phyloP scores from a whole-genome alignment of 2,113 vertebrate genomes.

The Capreolus pygargus region DNA sequence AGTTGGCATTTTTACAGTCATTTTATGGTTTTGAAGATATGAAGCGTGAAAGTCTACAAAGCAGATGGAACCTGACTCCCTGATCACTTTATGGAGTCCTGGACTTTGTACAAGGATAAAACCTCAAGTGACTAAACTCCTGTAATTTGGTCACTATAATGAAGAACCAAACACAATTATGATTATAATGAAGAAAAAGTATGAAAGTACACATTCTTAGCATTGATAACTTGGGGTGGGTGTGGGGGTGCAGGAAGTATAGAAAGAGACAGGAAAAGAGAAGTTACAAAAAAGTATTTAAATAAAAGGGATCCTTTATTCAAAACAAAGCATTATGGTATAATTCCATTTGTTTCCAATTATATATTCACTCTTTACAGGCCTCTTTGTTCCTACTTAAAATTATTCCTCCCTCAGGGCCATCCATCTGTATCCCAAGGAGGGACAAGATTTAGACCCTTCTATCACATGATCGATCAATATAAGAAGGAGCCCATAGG shows the following conservation, averaged over 20 bases:
- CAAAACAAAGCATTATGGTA: neutral
- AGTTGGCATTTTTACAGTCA: neutral
- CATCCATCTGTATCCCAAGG: neutral
- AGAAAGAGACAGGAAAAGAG: neutral
- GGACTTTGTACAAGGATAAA: neutral
- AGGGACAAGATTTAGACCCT: neutral
- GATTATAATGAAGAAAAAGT: neutral
- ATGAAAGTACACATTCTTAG: neutral
- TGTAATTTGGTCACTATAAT: neutral
- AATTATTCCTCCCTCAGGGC: neutral
- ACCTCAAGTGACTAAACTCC: neutral
- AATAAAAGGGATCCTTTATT: neutral
- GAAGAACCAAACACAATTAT: neutral
- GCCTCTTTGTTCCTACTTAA: neutral
- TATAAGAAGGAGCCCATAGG: neutral
- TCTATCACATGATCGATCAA: neutral
- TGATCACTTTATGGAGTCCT: neutral
- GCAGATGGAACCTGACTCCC: neutral
- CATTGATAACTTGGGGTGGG: neutral
- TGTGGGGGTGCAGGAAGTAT: neutral
- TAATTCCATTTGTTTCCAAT: neutral
- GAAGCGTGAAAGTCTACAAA: neutral
- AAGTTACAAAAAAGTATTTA: neutral
- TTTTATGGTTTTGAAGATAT: neutral
- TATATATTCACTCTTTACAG: neutral